phyloP scores from a whole-genome alignment of 2,113 vertebrate species.

The Amblyornis subalaris region DNA sequence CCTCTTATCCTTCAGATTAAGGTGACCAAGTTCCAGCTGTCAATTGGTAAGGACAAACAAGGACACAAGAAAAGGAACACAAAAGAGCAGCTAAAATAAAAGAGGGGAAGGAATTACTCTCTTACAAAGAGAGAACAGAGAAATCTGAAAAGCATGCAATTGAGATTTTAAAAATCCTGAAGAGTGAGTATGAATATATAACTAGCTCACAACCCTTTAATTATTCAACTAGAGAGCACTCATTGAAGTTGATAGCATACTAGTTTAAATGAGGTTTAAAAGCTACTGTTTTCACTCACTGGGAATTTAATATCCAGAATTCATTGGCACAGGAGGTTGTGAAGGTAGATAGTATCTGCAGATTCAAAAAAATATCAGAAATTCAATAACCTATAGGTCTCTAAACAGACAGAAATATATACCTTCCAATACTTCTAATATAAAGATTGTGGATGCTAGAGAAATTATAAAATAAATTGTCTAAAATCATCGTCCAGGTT shows the following conservation, averaged over 20 bases:
- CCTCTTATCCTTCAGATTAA: not conserved
- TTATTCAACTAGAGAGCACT: not conserved
- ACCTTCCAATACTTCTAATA: not conserved
- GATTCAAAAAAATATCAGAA: not conserved
- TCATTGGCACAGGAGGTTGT: accelerated
- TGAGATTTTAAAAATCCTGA: not conserved
- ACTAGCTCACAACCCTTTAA: not conserved
- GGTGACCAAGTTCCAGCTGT: accelerated
- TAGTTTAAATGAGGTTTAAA: not conserved
- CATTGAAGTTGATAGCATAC: not conserved
- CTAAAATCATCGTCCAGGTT: not conserved
- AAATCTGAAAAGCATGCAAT: not conserved
- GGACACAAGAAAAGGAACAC: not conserved
- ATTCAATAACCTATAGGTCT: not conserved
- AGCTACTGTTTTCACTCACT: not conserved
- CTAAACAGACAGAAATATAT: not conserved
- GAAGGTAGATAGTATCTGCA: not conserved
- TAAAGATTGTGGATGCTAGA: not conserved
- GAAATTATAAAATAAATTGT: not conserved
- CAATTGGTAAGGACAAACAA: not conserved
- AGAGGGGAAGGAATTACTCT: not conserved
- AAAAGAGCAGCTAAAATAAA: not conserved
- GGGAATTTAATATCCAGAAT: not conserved
- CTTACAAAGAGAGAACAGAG: not conserved
- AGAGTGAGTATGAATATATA: not conserved